Percentiles rank a stretch among this genome's conserved stretches.
phyloP scores from a whole-genome alignment of 2,797 vertebrate genomes.

The Micropoecilia bifurca region DNA sequence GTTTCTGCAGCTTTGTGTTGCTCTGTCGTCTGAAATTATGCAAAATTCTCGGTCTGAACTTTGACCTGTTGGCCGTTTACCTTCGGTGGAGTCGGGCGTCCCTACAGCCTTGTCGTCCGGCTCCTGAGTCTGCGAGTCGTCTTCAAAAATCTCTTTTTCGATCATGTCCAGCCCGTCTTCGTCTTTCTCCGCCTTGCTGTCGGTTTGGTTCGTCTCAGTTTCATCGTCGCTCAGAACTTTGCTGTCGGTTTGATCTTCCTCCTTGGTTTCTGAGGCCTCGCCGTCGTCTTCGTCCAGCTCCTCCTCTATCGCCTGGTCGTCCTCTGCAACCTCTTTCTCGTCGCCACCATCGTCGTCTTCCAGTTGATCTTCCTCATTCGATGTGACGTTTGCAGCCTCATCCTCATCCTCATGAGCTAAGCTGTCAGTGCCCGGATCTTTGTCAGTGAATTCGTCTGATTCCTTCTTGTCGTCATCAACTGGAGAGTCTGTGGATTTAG shows the following conservation, averaged over 20 bases:
- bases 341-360: not conserved
- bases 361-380: not conserved
- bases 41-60: not conserved
- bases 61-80: constrained; percentile 18
- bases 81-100: constrained; percentile 26
- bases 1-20: not conserved
- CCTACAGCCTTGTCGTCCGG: not conserved
- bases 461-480: not conserved
- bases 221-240: not conserved
- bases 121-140: not conserved
- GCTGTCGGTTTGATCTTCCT: not conserved
- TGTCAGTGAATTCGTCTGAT: not conserved
- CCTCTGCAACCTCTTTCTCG: not conserved
- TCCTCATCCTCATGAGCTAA: not conserved
- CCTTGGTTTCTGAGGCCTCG: not conserved
- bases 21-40: not conserved
- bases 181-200: not conserved
- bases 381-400: fast-evolving
- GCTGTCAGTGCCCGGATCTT: not conserved
- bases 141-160: constrained; percentile 7
- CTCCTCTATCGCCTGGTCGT: not conserved
- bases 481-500: not conserved
- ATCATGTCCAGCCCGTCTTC: not conserved
- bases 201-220: constrained; percentile 1
- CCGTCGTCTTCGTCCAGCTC: not conserved